Evolutionary conservation across 1,140 invertebrate species (phyloP), one percentile per base, ranked within the genome.

Genomic region (Amyelois transitella): DNA sequence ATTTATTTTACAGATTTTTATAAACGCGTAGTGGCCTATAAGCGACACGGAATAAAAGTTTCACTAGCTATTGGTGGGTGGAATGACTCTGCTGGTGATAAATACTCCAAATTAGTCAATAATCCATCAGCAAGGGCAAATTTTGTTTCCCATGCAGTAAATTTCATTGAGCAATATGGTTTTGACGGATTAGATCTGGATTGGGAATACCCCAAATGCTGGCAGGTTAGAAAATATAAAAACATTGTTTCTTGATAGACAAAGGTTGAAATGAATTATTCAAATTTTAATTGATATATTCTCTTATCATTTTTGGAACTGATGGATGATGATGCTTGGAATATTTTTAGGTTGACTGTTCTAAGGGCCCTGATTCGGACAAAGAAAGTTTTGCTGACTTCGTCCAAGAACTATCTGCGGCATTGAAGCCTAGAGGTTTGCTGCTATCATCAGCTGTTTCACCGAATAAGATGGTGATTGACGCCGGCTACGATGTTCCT

Each of bases 121-220:
- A 93, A 90, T 75, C 92, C 94, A 1, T 66, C 90, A 1, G 91
- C 94, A 0, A 90, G 95, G 21, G 86, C 81, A 1, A 91, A 91
- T 32, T 97, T 97, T 66, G 91, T 96, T 0, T 85, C 90, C 0
- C 93, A 96, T 63, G 92, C 92, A 0, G 56, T 97, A 0, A 89
- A 93, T 55, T 96, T 97, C 64, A 84, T 97, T 14, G 90, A 94
- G 49, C 94, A 96, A 74, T 93, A 96, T 65, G 91, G 91, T n/a
- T 97, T 97, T 66, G 95, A 96, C 77, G 95, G 96, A 6, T 86
- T 97, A 0, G 96, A 97, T 78, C 81, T 97, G 19, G 96, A 97
- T 76, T 97, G 96, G 96, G 96, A 97, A 74, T 97, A 97, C 87
- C 96, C 96, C 0, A 94, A 93, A 65, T 96, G 95, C 73, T 96